Evolutionary conservation across 2,113 vertebrate species (phyloP).

Genomic region (Raja brachyura): DNA sequence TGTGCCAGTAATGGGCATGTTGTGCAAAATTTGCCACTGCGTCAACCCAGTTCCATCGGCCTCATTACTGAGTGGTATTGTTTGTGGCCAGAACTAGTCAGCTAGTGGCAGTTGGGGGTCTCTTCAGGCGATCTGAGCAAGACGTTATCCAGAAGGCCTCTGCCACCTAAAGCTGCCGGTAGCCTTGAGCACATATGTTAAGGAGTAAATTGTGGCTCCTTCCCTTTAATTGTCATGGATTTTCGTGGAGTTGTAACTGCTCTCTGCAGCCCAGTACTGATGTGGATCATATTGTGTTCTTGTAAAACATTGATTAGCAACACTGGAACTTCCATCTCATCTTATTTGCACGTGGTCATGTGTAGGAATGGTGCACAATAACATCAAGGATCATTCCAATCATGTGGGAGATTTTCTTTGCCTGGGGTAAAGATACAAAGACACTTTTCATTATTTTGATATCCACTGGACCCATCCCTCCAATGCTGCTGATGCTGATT

Average conservation of each 20-base stretch:
- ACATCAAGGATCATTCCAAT: slow-evolving; percentile 60
- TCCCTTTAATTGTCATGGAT: neutral
- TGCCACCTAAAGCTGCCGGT: too few species aligned
- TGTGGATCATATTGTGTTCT: neutral
- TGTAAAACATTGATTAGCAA: neutral
- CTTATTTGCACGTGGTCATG: slow-evolving; percentile 37
- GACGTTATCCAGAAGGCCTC: too few species aligned
- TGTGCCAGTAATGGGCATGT: too few species aligned
- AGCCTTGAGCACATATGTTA: neutral
- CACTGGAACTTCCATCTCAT: too few species aligned
- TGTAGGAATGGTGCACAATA: slow-evolving; percentile 39
- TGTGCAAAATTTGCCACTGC: too few species aligned
- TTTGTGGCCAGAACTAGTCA: too few species aligned
- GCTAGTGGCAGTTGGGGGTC: too few species aligned
- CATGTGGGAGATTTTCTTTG: slow-evolving; percentile 70
- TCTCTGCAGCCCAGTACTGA: neutral
- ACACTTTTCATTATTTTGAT: neutral
- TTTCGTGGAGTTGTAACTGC: neutral
- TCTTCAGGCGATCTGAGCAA: too few species aligned
- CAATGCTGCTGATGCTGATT: neutral
- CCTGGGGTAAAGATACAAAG: slow-evolving; percentile 55
- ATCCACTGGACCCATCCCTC: neutral
- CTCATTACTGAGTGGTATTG: too few species aligned
- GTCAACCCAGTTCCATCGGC: too few species aligned
- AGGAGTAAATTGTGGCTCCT: neutral